A percentile compares a stretch with the other conserved stretches of the same genome.
Conservation (phyloP, 2,888 invertebrate species). For the Phortica okadai region DNA sequence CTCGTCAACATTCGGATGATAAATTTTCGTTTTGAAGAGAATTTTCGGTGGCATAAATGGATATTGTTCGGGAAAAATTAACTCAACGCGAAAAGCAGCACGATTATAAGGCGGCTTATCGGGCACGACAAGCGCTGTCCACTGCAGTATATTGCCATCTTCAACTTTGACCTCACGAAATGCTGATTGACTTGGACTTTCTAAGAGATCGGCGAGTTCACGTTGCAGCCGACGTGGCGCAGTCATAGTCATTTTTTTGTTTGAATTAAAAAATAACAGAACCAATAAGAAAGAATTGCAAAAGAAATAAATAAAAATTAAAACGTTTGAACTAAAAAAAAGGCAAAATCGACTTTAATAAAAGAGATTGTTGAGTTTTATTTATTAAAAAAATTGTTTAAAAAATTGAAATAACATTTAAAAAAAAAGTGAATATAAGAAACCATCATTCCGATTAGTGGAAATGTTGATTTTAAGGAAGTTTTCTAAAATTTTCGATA, state of each 20-base stretch:
- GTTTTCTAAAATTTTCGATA: too few relatives aligned
- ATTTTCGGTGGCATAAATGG: constrained; percentile 99
- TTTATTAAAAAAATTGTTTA: too few relatives aligned
- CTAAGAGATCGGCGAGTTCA: constrained; percentile 94
- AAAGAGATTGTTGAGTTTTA: too few relatives aligned
- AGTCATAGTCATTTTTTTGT: constrained; percentile 54
- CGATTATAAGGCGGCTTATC: constrained; percentile 98
- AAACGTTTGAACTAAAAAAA: too few relatives aligned
- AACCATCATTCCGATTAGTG: too few relatives aligned
- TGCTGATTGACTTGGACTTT: constrained; percentile 83
- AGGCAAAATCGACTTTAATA: too few relatives aligned
- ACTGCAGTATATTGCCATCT: constrained; percentile 94
- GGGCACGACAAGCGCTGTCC: constrained; percentile 98
- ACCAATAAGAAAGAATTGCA: not conserved
- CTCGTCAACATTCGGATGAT: constrained; percentile 99
- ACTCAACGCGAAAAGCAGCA: constrained; percentile 98
- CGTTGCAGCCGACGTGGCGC: constrained; percentile 76
- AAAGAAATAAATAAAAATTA: not conserved
- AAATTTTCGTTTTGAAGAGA: constrained; percentile 98
- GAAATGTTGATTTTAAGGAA: too few relatives aligned
- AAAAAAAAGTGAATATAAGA: too few relatives aligned
- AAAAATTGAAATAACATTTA: too few relatives aligned
- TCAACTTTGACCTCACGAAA: constrained; percentile 96
- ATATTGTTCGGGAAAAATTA: constrained; percentile 98
- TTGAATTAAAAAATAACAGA: not conserved